Percentiles rank a stretch among this genome's conserved stretches.
Evolutionary conservation across 2,113 vertebrate species (phyloP).

Genomic region (Pardalotus punctatus): DNA sequence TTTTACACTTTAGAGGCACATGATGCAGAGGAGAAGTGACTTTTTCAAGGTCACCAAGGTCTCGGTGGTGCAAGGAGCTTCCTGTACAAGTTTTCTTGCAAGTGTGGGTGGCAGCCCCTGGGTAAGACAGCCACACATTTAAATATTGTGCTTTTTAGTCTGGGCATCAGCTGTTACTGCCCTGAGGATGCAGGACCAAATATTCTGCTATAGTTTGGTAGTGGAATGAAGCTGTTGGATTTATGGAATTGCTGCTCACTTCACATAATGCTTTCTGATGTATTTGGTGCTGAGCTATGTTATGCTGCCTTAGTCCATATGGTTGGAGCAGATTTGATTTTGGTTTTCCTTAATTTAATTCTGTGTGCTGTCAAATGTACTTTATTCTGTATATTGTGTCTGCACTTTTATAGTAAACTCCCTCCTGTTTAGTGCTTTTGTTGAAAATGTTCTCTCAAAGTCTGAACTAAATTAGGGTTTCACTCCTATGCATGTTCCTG

Average conservation of each 20-base stretch:
- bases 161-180: not conserved
- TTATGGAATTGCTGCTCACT: slow-evolving; percentile 40
- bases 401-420: slow-evolving; percentile 29
- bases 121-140: not conserved
- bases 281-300: slow-evolving; percentile 44
- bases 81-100: not conserved
- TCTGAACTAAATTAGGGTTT: not conserved
- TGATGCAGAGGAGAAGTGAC: not conserved
- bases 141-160: not conserved
- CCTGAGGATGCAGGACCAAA: not conserved
- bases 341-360: slow-evolving; percentile 57
- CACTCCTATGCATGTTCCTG: not conserved
- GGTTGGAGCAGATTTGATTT: slow-evolving; percentile 60
- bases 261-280: slow-evolving; percentile 52
- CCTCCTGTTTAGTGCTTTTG: slow-evolving; percentile 22
- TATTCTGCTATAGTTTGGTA: not conserved
- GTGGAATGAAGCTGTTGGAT: not conserved
- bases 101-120: not conserved
- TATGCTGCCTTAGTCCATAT: slow-evolving; percentile 55
- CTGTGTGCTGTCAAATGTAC: slow-evolving; percentile 51
- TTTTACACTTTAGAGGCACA: not conserved
- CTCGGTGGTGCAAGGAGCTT: not conserved
- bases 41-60: not conserved
- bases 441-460: not conserved
- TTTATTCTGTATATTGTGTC: slow-evolving; percentile 52